Conservation (phyloP, 2,113 vertebrate species). For the Butorides virescens region DNA sequence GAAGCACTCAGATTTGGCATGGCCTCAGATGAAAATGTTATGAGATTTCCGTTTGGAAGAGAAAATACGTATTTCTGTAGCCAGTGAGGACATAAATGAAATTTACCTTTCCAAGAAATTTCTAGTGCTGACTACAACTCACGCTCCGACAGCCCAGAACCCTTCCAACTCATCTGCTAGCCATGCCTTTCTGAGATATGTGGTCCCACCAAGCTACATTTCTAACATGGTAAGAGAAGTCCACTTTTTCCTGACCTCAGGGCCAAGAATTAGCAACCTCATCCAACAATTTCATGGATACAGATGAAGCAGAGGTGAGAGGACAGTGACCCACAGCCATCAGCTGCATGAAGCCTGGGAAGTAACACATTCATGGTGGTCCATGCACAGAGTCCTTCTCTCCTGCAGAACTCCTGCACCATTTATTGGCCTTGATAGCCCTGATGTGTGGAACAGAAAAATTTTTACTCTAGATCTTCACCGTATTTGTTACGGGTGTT, state of each 20-base stretch:
- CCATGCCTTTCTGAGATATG: neutral
- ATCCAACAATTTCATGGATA: neutral
- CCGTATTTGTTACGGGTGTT: neutral
- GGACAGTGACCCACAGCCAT: neutral
- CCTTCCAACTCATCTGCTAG: neutral
- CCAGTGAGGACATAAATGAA: neutral
- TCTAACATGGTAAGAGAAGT: neutral
- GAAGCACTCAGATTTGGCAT: neutral
- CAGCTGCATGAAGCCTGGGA: neutral
- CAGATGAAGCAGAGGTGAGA: neutral
- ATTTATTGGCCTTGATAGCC: neutral
- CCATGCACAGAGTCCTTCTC: neutral
- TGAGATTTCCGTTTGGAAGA: neutral
- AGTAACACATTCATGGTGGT: neutral
- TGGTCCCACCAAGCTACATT: neutral
- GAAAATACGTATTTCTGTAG: neutral
- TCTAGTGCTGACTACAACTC: neutral
- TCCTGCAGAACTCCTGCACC: neutral
- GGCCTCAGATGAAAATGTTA: neutral
- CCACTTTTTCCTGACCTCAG: neutral
- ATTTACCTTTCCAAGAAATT: neutral
- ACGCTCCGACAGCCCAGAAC: neutral
- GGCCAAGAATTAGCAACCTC: neutral
- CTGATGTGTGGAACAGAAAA: neutral
- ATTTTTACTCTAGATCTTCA: neutral